Evolutionary conservation across 2,113 vertebrate genomes (phyloP).

Genomic region (Tichodroma muraria): DNA sequence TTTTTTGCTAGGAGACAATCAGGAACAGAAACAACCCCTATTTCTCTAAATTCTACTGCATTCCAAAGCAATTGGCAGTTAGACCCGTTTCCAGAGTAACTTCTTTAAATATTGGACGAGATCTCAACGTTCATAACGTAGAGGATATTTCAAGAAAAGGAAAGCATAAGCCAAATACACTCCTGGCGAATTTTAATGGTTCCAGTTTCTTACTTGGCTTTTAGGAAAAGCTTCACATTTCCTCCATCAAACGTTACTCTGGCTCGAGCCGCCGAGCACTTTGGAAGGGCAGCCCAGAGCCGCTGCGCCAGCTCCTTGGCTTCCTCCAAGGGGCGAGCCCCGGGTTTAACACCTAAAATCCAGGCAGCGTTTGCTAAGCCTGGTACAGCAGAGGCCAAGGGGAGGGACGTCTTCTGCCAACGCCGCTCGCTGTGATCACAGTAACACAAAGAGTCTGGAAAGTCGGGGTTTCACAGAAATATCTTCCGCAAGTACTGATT

Average conservation of each 20-base stretch:
- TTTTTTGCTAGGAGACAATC: not conserved
- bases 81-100: not conserved
- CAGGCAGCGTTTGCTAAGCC: not conserved
- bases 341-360: not conserved
- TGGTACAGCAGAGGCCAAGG: not conserved
- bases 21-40: not conserved
- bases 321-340: not conserved
- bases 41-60: not conserved
- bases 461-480: not conserved
- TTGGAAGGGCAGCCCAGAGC: not conserved
- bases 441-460: not conserved
- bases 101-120: not conserved
- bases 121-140: fast-evolving
- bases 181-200: not conserved
- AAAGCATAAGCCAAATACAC: not conserved
- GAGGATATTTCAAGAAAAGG: not conserved
- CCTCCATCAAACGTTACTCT: not conserved
- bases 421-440: not conserved
- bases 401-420: not conserved
- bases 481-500: not conserved
- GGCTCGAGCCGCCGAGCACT: not conserved
- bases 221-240: not conserved
- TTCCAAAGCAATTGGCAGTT: not conserved
- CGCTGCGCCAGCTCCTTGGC: not conserved
- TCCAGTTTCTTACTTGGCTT: not conserved